Conservation (phyloP, 1,140 invertebrate species). For the Drosophila nigromelanica region DNA sequence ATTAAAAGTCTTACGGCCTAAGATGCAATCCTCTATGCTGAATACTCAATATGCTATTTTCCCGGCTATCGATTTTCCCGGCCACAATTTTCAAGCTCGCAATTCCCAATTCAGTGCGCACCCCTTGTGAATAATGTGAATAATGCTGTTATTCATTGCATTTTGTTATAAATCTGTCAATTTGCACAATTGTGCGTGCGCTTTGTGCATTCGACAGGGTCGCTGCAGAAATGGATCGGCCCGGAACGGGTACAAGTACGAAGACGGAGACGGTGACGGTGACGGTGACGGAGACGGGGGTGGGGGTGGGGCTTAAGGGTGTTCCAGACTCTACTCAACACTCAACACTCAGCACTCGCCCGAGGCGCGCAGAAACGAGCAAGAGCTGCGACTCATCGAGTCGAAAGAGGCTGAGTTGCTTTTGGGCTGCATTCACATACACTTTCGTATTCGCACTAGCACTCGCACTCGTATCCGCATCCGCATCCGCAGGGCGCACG, state of each 20-base stretch:
- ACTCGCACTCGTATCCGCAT: conserved; percentile 9
- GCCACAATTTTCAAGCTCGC: neutral
- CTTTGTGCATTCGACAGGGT: conserved; percentile 45
- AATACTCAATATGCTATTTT: conserved; percentile 8
- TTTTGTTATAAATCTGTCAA: conserved; percentile 82
- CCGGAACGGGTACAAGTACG: neutral
- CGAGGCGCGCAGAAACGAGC: neutral
- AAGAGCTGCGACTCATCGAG: neutral
- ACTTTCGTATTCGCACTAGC: neutral
- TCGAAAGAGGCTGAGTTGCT: neutral
- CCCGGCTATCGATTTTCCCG: conserved; percentile 20
- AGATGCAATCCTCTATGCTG: conserved; percentile 48
- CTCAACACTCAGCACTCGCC: conserved; percentile 8
- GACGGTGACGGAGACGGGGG: neutral
- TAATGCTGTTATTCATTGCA: conserved; percentile 77
- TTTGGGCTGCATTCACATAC: neutral
- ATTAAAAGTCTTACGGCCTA: conserved; percentile 39
- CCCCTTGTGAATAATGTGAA: conserved; percentile 46
- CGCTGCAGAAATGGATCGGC: neutral
- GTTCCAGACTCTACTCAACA: conserved; percentile 14
- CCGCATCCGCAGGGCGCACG: conserved; percentile 45
- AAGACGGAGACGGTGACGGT: neutral
- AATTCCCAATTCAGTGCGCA: neutral
- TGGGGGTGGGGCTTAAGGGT: conserved; percentile 6
- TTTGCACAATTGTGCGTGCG: conserved; percentile 79